Conservation (phyloP, 2,888 invertebrate genomes). For the Pegoplata infirma region DNA sequence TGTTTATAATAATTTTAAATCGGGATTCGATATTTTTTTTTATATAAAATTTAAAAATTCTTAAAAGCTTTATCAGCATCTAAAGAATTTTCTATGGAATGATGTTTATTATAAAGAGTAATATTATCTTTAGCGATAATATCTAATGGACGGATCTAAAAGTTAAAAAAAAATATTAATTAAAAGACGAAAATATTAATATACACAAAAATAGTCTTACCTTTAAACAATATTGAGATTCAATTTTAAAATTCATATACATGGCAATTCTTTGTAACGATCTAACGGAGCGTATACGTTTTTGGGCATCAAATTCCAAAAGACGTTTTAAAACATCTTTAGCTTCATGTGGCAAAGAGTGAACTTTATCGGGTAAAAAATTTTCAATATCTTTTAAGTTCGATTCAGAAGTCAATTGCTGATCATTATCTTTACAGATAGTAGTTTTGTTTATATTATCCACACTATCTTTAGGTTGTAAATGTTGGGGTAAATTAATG, state of each 20-base stretch:
- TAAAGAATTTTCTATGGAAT: slow-evolving; percentile 37
- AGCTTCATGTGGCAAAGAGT: slow-evolving; percentile 67
- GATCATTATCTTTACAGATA: not conserved
- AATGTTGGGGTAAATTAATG: slow-evolving; percentile 51
- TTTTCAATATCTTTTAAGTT: slow-evolving; percentile 17
- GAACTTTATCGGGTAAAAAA: slow-evolving; percentile 69
- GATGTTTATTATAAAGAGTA: slow-evolving; percentile 44
- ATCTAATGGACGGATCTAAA: slow-evolving; percentile 67
- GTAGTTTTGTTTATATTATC: slow-evolving; percentile 26
- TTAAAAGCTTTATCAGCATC: slow-evolving; percentile 66
- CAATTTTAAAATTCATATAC: slow-evolving; percentile 72
- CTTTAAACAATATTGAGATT: slow-evolving; percentile 67
- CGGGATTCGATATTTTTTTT: no score
- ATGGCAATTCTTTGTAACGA: slow-evolving; percentile 73
- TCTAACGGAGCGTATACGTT: slow-evolving; percentile 72
- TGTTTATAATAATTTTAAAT: no score
- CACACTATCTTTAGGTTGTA: slow-evolving; percentile 41
- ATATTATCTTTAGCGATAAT: slow-evolving; percentile 68
- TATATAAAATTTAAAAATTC: slow-evolving; percentile 61
- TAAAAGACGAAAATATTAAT: not conserved
- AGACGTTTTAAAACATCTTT: slow-evolving; percentile 72
- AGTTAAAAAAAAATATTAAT: slow-evolving; percentile 3
- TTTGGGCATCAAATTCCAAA: slow-evolving; percentile 69
- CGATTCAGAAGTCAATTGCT: not conserved
- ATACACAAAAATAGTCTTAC: slow-evolving; percentile 65